These are phyloP conservation scores for Poeciliopsis occidentalis DNA, from an alignment of 2,113 vertebrate species.

Conservation along the genomic window DNA sequence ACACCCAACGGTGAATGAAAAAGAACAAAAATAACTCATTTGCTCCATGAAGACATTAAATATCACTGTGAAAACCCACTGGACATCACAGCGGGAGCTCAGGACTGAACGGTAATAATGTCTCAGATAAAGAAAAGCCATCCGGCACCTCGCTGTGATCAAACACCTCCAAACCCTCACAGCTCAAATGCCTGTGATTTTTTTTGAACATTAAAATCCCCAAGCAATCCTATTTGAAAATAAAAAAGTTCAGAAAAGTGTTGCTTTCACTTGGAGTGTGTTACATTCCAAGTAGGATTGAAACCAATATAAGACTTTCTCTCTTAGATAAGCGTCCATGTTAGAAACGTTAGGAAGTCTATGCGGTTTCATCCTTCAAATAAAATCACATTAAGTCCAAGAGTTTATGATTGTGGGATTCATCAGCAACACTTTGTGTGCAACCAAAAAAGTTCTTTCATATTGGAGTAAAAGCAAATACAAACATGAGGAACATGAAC, in stretches of 20 bases:
- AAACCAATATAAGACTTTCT: background rate
- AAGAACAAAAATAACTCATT: background rate
- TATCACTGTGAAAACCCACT: slow-evolving; percentile 5
- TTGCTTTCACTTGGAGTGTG: slow-evolving; percentile 24
- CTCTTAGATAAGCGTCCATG: background rate
- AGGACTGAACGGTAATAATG: slow-evolving; percentile 1
- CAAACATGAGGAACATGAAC: background rate
- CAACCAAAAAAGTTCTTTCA: slow-evolving; percentile 11
- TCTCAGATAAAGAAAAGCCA: slow-evolving; percentile 25
- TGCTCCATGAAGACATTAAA: background rate
- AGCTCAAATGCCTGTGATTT: slow-evolving; percentile 20
- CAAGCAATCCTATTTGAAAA: slow-evolving; percentile 28
- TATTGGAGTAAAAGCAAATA: background rate
- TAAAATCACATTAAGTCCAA: background rate
- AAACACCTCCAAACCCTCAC: slow-evolving; percentile 21
- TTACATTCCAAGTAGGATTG: slow-evolving; percentile 17
- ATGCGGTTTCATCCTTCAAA: background rate
- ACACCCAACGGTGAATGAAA: background rate
- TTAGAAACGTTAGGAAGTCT: background rate
- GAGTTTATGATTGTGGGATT: background rate
- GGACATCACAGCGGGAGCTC: slow-evolving; percentile 1
- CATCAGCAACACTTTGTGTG: too few relatives aligned
- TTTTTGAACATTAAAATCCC: slow-evolving; percentile 17
- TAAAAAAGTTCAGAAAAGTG: background rate
- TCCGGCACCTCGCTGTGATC: background rate